These are phyloP conservation scores for Drosophila neocordata DNA, from an alignment of 1,140 invertebrate species.

Conservation along the genomic window DNA sequence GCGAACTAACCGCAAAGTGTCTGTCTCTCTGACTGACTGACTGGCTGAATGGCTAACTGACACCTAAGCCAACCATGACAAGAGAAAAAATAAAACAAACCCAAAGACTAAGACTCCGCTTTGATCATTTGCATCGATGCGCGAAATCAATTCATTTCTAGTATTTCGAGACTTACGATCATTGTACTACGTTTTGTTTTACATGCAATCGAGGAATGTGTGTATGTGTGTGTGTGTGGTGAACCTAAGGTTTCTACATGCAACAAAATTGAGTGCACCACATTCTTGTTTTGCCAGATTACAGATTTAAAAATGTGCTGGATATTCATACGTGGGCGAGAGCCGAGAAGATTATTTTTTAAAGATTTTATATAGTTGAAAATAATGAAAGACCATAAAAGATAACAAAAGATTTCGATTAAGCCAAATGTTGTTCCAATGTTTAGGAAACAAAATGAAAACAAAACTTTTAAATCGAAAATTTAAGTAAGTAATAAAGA, in stretches of 20 bases:
- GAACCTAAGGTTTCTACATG: conserved; percentile 1
- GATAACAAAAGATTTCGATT: too few species aligned
- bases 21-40: conserved; percentile 11
- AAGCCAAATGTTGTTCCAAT: too few species aligned
- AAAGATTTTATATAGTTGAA: too few species aligned
- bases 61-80: conserved; percentile 50
- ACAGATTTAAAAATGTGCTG: too few species aligned
- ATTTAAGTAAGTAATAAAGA: too few species aligned
- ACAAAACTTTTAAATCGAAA: too few species aligned
- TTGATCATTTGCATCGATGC: conserved; percentile 76
- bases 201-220: conserved; percentile 27
- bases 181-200: conserved; percentile 14
- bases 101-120: conserved; percentile 39
- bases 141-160: conserved; percentile 79
- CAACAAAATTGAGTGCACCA: background rate
- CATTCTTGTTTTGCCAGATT: too few species aligned
- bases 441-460: too few species aligned
- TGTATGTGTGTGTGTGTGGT: background rate
- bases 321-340: too few species aligned
- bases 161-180: conserved; percentile 32
- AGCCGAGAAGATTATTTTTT: too few species aligned
- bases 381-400: too few species aligned
- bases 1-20: conserved; percentile 49
- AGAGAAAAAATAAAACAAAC: conserved; percentile 1
- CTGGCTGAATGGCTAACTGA: conserved; percentile 33